Percentiles rank a stretch among this genome's conserved stretches.
These are phyloP conservation scores for Pardosa pseudoannulata DNA, from an alignment of 2,888 invertebrate genomes.

Conservation along the genomic window DNA sequence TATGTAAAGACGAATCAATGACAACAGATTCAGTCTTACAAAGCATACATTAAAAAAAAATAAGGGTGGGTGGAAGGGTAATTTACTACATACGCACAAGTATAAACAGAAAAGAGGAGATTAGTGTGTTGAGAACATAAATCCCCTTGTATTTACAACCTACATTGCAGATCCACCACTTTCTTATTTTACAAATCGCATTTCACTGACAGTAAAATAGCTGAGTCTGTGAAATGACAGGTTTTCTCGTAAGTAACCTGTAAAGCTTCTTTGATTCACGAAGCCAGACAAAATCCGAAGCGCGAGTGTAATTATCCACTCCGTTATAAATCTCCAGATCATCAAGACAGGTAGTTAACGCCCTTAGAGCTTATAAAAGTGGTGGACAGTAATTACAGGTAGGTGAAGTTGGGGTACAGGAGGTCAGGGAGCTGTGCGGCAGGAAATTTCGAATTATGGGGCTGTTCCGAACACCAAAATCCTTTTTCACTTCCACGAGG, in stretches of 20 bases:
- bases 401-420: slow-evolving; percentile 9
- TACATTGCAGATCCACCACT: no score
- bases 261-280: neutral
- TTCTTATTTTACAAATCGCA: no score
- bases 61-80: no score
- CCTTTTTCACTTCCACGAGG: neutral
- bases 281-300: neutral
- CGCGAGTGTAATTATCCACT: slow-evolving; percentile 42
- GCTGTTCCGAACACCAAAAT: slow-evolving; percentile 9
- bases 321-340: slow-evolving; percentile 42
- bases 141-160: no score
- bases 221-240: neutral
- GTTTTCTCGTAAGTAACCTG: neutral
- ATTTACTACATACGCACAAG: no score
- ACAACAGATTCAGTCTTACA: no score
- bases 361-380: slow-evolving; percentile 29
- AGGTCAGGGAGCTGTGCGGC: slow-evolving; percentile 17
- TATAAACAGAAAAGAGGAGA: no score
- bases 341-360: slow-evolving; percentile 50
- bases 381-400: slow-evolving; percentile 46
- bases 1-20: no score
- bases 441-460: slow-evolving; percentile 25
- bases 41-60: no score
- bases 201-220: neutral
- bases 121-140: no score